Evolutionary conservation across 2,797 vertebrate species (phyloP), one percentile per base, ranked within the genome.

Genomic region (Margarornis squamiger): DNA sequence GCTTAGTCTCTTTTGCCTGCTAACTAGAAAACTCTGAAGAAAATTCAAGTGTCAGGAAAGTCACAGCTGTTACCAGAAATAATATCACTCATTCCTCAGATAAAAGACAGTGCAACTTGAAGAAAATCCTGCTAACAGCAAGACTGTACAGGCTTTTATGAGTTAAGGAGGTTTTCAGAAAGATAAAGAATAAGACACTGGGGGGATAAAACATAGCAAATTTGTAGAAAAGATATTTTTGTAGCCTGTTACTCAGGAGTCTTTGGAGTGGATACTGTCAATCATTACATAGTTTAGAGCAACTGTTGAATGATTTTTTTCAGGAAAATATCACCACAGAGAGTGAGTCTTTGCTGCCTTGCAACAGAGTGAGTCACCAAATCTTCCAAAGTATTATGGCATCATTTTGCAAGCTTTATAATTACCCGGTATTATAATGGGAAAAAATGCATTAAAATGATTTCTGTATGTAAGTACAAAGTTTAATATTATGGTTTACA

Each of bases 361-460:
- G 24, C 22, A 73, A 20, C 7, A 43, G 27, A 3, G 0, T 39
- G 54, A 83, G 26, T 27, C 63, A 70, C 7, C 2, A 30, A 54
- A 1, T 49, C 21, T 73, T 85, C 26, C 36, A 59, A 76, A 76
- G 29, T 34, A 12, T 54, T 67, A 16, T 5, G 26, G 13, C 22
- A 59, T 54, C 6, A 24, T 91, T 95, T 72, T 85, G 18, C n/a
- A 38, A 68, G 45, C 4, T 67, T 90, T 32, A 18, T 18, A 14
- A 63, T 75, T 81, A 49, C 2, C 30, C 8, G 73, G 24, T 51
- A 13, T 30, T 86, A 45, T 6, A 54, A 67, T 54, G 5, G 7
- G 4, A 1, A 20, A 63, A 55, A n/a, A 41, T 5, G 2, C 3
- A 27, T 38, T 58, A 26, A 45, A 86, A 52, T 55, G 0, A 41